phyloP scores from a whole-genome alignment of 2,888 invertebrate species.

The Petrolisthes manimaculis region DNA sequence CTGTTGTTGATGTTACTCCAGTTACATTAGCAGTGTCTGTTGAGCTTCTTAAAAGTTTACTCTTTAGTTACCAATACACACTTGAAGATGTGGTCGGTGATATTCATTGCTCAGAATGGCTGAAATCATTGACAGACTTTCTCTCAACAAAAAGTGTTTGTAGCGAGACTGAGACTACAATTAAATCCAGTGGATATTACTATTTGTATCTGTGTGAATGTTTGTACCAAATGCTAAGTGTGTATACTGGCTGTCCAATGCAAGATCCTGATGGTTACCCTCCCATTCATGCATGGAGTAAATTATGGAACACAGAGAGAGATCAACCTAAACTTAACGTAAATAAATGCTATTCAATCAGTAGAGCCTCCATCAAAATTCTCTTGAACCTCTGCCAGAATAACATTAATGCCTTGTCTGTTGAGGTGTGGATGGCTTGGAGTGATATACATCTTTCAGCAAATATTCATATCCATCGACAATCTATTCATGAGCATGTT shows the following conservation, averaged over 20 bases:
- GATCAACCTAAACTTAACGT: neutral
- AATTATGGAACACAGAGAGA: conserved; percentile 26
- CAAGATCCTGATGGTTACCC: conserved; percentile 15
- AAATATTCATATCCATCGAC: conserved; percentile 14
- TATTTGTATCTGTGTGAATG: conserved; percentile 44
- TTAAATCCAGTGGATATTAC: conserved; percentile 45
- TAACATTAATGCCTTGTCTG: conserved; percentile 29
- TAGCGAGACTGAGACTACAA: neutral
- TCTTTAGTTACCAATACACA: conserved; percentile 29
- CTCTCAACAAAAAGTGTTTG: conserved; percentile 26
- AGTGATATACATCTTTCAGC: conserved; percentile 34
- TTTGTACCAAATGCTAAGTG: conserved; percentile 21
- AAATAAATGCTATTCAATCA: neutral
- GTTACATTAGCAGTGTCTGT: conserved; percentile 42
- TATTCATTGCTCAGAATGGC: neutral
- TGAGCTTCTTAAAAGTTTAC: conserved; percentile 32
- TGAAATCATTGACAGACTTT: conserved; percentile 24
- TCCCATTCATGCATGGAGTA: conserved; percentile 20
- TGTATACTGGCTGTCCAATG: conserved; percentile 1
- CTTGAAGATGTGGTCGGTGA: neutral
- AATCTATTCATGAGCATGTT: neutral
- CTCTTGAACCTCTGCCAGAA: conserved; percentile 30
- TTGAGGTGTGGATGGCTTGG: conserved; percentile 52
- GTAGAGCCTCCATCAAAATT: conserved; percentile 9
- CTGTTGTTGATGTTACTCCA: conserved; percentile 35